phyloP scores from a whole-genome alignment of 2,797 vertebrate species.

The Apogon talboti region DNA sequence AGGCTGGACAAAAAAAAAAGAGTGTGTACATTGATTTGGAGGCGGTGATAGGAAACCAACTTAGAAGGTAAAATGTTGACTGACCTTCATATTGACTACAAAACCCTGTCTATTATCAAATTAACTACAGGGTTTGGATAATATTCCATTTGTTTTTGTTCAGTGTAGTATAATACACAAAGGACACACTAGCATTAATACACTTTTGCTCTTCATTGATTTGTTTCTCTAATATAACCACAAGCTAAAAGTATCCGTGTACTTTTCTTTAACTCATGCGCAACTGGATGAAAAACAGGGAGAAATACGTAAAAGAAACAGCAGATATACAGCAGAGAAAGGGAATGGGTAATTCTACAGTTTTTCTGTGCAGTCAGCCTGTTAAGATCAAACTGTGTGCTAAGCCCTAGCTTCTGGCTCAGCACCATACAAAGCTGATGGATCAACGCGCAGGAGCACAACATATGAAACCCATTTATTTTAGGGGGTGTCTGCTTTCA shows the following conservation, averaged over 20 bases:
- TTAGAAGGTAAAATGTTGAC: slow-evolving; percentile 48
- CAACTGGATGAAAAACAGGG: too few species aligned
- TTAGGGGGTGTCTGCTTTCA: slow-evolving; percentile 59
- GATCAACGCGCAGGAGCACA: slow-evolving; percentile 61
- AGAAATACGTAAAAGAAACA: slow-evolving; percentile 9
- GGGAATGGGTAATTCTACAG: slow-evolving; percentile 21
- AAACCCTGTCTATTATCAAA: neutral
- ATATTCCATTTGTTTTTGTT: too few species aligned
- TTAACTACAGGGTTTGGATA: slow-evolving; percentile 1
- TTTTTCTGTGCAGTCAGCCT: slow-evolving; percentile 48
- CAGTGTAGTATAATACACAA: too few species aligned
- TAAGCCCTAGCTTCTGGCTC: slow-evolving; percentile 61
- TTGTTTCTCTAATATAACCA: neutral
- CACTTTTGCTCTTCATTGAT: neutral
- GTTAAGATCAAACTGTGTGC: slow-evolving; percentile 56
- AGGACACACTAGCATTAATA: too few species aligned
- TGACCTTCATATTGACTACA: slow-evolving; percentile 58
- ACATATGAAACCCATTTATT: slow-evolving; percentile 83
- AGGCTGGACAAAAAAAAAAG: slow-evolving; percentile 26
- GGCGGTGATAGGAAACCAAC: slow-evolving; percentile 59
- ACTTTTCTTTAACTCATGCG: neutral
- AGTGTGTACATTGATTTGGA: slow-evolving; percentile 49
- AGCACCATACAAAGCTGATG: slow-evolving; percentile 70
- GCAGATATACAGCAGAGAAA: slow-evolving; percentile 19
- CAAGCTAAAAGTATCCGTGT: neutral